These are phyloP conservation scores for Trachelus tabidus DNA, from an alignment of 2,888 invertebrate genomes.

Conservation along the genomic window DNA sequence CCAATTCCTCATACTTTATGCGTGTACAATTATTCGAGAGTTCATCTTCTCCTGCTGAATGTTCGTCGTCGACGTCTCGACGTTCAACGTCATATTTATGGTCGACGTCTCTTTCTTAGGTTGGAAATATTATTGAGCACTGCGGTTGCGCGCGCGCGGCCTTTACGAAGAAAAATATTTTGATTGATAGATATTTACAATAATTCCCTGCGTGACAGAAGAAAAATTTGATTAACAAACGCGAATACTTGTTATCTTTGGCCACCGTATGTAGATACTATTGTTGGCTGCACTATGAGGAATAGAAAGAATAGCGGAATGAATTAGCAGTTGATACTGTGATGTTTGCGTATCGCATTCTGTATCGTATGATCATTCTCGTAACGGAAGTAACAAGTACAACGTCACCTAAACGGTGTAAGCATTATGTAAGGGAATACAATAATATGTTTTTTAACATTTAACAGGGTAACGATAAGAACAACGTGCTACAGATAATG, in stretches of 20 bases:
- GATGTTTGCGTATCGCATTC: background rate
- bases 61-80: background rate
- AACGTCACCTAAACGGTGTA: background rate
- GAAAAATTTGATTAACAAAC: background rate
- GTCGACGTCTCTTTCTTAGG: background rate
- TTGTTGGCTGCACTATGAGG: too few species aligned
- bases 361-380: background rate
- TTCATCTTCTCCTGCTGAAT: background rate
- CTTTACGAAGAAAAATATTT: background rate
- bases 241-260: too few species aligned
- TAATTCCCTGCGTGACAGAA: background rate
- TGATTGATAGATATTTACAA: background rate
- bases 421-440: constrained; percentile 14
- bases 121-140: background rate
- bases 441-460: constrained; percentile 39
- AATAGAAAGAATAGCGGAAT: too few species aligned
- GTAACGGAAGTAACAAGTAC: background rate
- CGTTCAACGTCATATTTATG: background rate
- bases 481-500: constrained; percentile 14
- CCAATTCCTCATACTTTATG: too few species aligned
- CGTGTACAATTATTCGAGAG: background rate
- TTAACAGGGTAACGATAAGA: constrained; percentile 5
- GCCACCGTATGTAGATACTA: too few species aligned
- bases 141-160: background rate
- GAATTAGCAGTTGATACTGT: too few species aligned